Conservation (phyloP, 2,113 vertebrate genomes). For the Tenrec ecaudatus region DNA sequence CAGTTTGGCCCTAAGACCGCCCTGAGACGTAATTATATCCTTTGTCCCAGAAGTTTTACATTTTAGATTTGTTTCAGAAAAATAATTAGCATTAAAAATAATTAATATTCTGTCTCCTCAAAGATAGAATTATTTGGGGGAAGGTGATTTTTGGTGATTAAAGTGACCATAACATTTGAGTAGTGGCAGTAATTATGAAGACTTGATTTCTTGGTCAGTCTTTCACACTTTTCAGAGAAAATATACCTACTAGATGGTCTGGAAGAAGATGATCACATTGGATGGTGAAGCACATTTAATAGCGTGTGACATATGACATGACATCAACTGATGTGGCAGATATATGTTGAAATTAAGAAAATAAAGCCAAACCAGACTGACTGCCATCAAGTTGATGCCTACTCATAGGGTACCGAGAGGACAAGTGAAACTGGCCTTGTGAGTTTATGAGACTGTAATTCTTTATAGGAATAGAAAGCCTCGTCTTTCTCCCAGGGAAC, state of each 20-base stretch:
- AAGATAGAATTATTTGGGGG: background rate
- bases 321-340: background rate
- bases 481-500: too few species aligned
- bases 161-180: background rate
- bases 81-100: background rate
- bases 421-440: too few species aligned
- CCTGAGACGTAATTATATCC: background rate
- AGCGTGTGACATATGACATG: background rate
- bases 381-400: too few species aligned
- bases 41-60: background rate
- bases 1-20: constrained; percentile 8
- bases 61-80: background rate
- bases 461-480: too few species aligned
- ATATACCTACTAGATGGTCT: background rate
- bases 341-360: too few species aligned
- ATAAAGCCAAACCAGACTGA: too few species aligned
- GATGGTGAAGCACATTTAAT: background rate
- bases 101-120: background rate
- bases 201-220: background rate
- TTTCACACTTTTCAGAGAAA: constrained; percentile 35
- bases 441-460: too few species aligned
- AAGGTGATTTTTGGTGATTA: background rate
- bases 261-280: background rate
- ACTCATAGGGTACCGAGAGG: too few species aligned
- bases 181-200: background rate